Evolutionary conservation across 92 coral and sea anemone genomes (phyloP), one percentile per base, ranked within the genome.

Genomic region (Parazoanthus swiftii): DNA sequence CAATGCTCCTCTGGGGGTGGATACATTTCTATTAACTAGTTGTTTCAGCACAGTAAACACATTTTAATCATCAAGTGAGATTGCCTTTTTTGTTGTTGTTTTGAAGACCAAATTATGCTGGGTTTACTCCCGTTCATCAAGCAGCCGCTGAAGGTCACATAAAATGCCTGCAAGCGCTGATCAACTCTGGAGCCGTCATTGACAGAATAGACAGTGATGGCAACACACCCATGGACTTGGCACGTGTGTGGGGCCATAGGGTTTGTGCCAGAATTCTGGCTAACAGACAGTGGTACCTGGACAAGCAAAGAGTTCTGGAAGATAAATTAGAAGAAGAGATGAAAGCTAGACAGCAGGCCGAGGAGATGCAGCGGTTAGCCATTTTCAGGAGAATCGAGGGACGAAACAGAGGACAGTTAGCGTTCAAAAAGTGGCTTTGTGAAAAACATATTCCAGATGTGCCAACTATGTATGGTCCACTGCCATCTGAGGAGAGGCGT

Each of bases 171-270:
- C 89, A 86, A 74, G 93, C 90, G 42, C 92, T 97, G 11, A 93
- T 93, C 59, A 91, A 89, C 51, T 92, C 93, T 6, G 98, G 98
- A 11, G 99, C 92, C 14, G 74, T 33, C n/a, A 95, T 94, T 16
- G 92, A 97, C 86, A 73, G 91, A 59, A 58, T 72, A 26, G 99
- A 97, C 86, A 90, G 82, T 3, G 94, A 95, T 43, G 93, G 92
- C 2, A 93, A 95, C 84, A 90, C 96, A 26, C 98, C 99, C n/a
- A 93, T 97, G 88, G 94, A 93, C 37, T 81, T 95, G 78, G 95
- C 99, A 11, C 95, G 98, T 9, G 94, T 95, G 73, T 97, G 99
- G 98, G 98, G 98, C 23, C 98, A 95, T 68, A 92, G 99, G 70
- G 88, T 75, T 15, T 97, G 99, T 88, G 99, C 96, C 3, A 88